Conservation (phyloP, 1,140 invertebrate species). For the Brachionus angularis region DNA sequence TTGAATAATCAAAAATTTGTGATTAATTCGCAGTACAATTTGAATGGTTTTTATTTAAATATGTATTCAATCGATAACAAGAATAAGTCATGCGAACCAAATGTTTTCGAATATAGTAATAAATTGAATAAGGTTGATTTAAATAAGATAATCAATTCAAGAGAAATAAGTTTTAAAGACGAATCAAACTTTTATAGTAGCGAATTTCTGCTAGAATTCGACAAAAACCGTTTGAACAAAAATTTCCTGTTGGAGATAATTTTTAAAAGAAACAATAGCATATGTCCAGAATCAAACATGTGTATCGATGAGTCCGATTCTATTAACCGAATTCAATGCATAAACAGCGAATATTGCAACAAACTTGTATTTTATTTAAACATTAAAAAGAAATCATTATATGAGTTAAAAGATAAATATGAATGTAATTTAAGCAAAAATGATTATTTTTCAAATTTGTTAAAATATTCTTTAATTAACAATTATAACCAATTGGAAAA, state of each 20-base stretch:
- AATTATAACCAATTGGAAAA: too few relatives aligned
- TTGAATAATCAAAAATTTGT: too few relatives aligned
- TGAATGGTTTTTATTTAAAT: too few relatives aligned
- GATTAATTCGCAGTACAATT: too few relatives aligned
- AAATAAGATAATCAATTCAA: too few relatives aligned
- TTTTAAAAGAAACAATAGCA: slow-evolving; percentile 1
- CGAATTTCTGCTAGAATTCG: not conserved
- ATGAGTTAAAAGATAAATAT: not conserved
- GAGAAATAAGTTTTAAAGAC: too few relatives aligned
- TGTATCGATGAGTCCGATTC: not conserved
- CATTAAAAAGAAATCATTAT: not conserved
- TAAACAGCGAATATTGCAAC: slow-evolving; percentile 17
- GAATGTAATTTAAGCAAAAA: not conserved
- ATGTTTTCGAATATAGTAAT: too few relatives aligned
- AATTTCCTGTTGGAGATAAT: slow-evolving; percentile 1
- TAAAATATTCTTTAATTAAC: not conserved
- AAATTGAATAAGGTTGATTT: too few relatives aligned
- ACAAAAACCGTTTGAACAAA: not conserved
- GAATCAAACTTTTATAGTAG: too few relatives aligned
- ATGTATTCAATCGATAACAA: too few relatives aligned
- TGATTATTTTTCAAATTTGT: not conserved
- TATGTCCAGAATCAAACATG: slow-evolving; percentile 19
- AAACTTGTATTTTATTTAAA: not conserved
- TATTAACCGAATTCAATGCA: slow-evolving; percentile 1
- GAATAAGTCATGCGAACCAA: too few relatives aligned